These are phyloP conservation scores for Tipula confusa DNA, from an alignment of 2,888 invertebrate species.

Conservation along the genomic window DNA sequence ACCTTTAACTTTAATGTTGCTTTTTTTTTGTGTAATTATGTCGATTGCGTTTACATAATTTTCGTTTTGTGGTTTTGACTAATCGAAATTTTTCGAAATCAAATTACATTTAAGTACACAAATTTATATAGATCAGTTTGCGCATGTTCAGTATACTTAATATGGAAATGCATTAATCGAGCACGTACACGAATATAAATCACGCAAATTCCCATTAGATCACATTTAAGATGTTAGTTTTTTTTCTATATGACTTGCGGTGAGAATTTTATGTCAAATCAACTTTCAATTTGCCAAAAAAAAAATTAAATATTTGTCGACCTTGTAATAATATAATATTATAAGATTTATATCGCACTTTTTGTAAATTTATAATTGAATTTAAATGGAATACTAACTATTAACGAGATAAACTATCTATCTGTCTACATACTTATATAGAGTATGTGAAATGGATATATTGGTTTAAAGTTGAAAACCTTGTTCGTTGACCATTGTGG, in stretches of 20 bases:
- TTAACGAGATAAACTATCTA: background rate
- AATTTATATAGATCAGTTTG: background rate
- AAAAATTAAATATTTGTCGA: background rate
- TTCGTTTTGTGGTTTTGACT: background rate
- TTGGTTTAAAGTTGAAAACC: background rate
- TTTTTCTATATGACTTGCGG: background rate
- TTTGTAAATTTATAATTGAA: slow-evolving; percentile 3
- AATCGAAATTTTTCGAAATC: background rate
- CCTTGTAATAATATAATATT: background rate
- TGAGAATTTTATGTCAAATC: slow-evolving; percentile 12
- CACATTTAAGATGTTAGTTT: background rate
- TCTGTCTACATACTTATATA: background rate
- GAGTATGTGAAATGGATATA: background rate
- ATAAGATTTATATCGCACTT: background rate
- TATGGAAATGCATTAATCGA: slow-evolving; percentile 9
- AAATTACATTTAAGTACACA: background rate
- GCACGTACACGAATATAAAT: background rate
- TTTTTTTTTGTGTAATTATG: background rate
- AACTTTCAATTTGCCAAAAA: background rate
- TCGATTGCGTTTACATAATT: background rate
- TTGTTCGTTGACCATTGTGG: background rate
- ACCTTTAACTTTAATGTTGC: background rate
- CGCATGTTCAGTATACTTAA: background rate
- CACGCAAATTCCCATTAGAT: background rate
- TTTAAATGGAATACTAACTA: background rate